Percentiles rank a stretch among this genome's conserved stretches.
Conservation (phyloP, 2,113 vertebrate genomes). For the Myiopsitta monachus region DNA sequence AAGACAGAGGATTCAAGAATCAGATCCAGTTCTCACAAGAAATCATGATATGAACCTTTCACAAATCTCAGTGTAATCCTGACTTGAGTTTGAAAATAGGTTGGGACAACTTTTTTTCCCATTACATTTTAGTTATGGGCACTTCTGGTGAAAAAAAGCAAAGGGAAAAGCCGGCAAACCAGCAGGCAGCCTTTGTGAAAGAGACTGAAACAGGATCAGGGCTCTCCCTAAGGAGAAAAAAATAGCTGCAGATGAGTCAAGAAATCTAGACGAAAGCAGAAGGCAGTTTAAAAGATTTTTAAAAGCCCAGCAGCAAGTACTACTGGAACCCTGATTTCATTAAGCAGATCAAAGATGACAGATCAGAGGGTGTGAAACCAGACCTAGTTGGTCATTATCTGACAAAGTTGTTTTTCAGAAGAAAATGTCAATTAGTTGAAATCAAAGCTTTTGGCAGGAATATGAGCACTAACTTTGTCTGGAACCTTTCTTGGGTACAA, state of each 20-base stretch:
- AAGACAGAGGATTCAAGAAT: neutral
- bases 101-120: neutral
- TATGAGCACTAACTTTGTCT: neutral
- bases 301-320: slow-evolving; percentile 29
- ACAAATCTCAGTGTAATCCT: neutral
- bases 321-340: slow-evolving; percentile 19
- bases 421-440: slow-evolving; percentile 22
- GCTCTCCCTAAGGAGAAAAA: slow-evolving; percentile 29
- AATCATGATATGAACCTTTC: neutral
- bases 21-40: neutral
- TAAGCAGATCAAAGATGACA: slow-evolving; percentile 45
- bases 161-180: slow-evolving; percentile 14
- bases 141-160: neutral
- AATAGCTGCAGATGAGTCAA: slow-evolving; percentile 11
- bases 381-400: slow-evolving; percentile 27
- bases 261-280: neutral
- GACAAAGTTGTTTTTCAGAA: slow-evolving; percentile 1
- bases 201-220: slow-evolving; percentile 28
- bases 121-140: neutral
- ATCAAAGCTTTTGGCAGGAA: slow-evolving; percentile 15
- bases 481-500: neutral
- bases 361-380: slow-evolving; percentile 24
- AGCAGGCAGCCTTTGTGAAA: slow-evolving; percentile 27
- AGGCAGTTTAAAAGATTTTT: slow-evolving; percentile 14
- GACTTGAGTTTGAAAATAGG: neutral